Conservation (phyloP, 2,888 invertebrate genomes). For the Epinotia demarniana region DNA sequence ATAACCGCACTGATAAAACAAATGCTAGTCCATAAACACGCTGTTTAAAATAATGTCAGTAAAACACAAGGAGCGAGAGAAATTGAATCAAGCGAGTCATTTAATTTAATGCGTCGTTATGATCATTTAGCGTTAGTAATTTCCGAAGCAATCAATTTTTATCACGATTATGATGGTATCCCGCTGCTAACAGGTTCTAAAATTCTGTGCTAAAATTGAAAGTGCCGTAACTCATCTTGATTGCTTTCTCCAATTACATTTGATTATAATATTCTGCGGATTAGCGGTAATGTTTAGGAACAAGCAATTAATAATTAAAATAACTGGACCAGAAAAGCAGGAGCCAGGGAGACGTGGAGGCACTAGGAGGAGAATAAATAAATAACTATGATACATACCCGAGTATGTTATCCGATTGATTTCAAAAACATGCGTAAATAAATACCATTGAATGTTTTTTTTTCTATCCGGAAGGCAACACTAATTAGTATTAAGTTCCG, state of each 20-base stretch:
- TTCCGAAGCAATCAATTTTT: conserved; percentile 34
- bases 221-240: conserved; percentile 35
- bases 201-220: conserved; percentile 38
- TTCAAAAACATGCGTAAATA: background rate
- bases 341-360: no score
- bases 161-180: conserved; percentile 18
- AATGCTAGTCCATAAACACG: conserved; percentile 16
- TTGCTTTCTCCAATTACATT: conserved; percentile 36
- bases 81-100: conserved; percentile 37
- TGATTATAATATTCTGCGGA: conserved; percentile 11
- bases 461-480: conserved; percentile 21
- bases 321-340: no score
- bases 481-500: conserved; percentile 42
- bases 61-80: conserved; percentile 17
- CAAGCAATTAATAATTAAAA: background rate
- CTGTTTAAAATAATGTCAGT: conserved; percentile 31
- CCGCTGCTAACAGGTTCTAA: conserved; percentile 34
- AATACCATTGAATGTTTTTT: background rate
- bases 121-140: conserved; percentile 25
- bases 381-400: background rate
- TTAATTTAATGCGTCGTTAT: conserved; percentile 20
- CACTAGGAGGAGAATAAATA: background rate
- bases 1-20: conserved; percentile 12
- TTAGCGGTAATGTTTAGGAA: conserved; percentile 1
- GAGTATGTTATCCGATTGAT: background rate